Evolutionary conservation across 1,140 invertebrate genomes (phyloP).

Genomic region (Callitettix versicolor): DNA sequence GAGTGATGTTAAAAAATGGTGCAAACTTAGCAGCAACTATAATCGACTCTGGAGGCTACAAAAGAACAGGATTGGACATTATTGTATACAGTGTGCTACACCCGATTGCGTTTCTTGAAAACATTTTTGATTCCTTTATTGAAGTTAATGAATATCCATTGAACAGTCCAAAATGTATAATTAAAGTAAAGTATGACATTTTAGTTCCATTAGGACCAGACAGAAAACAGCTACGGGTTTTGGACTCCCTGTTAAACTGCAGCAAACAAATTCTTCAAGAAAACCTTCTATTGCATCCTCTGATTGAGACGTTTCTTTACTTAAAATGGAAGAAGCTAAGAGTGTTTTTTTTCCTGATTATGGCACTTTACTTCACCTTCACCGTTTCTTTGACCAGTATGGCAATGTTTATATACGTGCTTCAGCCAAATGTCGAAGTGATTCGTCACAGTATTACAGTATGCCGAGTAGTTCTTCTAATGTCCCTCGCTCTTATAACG

Average conservation of each 20-base stretch:
- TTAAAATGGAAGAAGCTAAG: slow-evolving; percentile 38
- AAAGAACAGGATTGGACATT: slow-evolving; percentile 35
- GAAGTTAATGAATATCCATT: slow-evolving; percentile 34
- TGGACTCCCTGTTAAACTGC: slow-evolving; percentile 38
- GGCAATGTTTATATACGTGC: slow-evolving; percentile 6
- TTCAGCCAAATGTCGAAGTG: background rate
- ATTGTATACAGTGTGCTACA: slow-evolving; percentile 39
- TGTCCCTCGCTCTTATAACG: background rate
- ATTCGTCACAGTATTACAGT: background rate
- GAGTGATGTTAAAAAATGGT: slow-evolving; percentile 43
- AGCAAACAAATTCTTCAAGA: slow-evolving; percentile 37
- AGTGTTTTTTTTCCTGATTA: slow-evolving; percentile 34
- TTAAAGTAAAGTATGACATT: slow-evolving; percentile 38
- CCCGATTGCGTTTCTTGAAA: slow-evolving; percentile 38
- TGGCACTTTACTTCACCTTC: slow-evolving; percentile 32
- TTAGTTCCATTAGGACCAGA: slow-evolving; percentile 30
- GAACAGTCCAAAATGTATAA: slow-evolving; percentile 35
- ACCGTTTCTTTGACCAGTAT: slow-evolving; percentile 30
- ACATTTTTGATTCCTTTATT: slow-evolving; percentile 39
- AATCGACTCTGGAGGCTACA: slow-evolving; percentile 37
- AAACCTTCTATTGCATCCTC: slow-evolving; percentile 36
- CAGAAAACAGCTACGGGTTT: slow-evolving; percentile 35
- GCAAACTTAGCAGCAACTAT: slow-evolving; percentile 47
- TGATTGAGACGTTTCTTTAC: slow-evolving; percentile 37
- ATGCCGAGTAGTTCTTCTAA: slow-evolving; percentile 6